Conservation (phyloP, 2,797 vertebrate genomes). For the Chaetodon trifasciatus region DNA sequence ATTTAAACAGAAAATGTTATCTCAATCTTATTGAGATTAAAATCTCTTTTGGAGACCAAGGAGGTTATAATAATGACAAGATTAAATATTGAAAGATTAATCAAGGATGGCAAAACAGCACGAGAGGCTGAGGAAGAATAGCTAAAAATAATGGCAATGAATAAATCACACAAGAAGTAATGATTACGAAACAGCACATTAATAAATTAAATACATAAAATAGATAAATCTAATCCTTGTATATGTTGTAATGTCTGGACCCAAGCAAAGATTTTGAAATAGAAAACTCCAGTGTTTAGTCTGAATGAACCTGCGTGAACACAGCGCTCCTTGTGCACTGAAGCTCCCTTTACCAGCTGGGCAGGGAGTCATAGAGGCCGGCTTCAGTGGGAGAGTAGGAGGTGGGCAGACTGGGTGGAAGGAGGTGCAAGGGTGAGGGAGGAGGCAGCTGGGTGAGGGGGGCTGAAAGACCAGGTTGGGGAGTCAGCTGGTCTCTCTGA, state of each 20-base stretch:
- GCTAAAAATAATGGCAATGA: neutral
- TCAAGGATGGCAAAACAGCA: neutral
- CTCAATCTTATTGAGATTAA: neutral
- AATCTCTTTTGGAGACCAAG: neutral
- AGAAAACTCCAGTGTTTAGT: conserved; percentile 36
- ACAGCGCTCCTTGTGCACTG: conserved; percentile 63
- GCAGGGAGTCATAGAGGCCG: conserved; percentile 45
- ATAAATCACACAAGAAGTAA: neutral
- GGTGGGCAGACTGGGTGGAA: conserved; percentile 50
- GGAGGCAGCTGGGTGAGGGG: conserved; percentile 24
- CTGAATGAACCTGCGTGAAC: conserved; percentile 66
- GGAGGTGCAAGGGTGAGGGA: conserved; percentile 44
- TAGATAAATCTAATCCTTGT: neutral
- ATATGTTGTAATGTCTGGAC: neutral
- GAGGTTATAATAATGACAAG: no score
- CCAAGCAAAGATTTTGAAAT: conserved; percentile 2
- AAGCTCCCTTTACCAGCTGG: conserved; percentile 57
- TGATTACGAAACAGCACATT: neutral
- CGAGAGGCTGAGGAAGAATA: no score
- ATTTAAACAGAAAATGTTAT: neutral
- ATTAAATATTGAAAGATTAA: neutral
- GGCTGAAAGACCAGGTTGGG: conserved; percentile 59
- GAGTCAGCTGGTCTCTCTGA: conserved; percentile 76
- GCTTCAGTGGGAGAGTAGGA: conserved; percentile 52
- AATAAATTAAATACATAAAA: neutral